Conservation (phyloP, 2,113 vertebrate genomes). For the Prunella fulvescens region DNA sequence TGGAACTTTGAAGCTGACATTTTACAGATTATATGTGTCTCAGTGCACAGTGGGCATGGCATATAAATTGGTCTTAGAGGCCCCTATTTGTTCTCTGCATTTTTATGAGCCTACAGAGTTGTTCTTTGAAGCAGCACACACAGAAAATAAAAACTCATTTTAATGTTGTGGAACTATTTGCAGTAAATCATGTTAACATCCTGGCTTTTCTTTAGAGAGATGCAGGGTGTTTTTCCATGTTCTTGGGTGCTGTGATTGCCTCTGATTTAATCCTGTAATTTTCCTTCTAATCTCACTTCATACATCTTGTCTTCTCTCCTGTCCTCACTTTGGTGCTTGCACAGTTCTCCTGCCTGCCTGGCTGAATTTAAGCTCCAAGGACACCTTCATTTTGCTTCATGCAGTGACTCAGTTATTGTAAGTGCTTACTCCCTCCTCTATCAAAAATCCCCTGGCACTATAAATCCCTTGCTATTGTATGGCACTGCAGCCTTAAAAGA, state of each 20-base stretch:
- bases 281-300: not conserved
- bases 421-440: not conserved
- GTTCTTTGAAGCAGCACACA: conserved; percentile 84
- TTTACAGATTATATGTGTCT: conserved; percentile 89
- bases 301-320: not conserved
- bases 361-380: not conserved
- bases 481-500: conserved; percentile 54
- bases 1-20: conserved; percentile 91
- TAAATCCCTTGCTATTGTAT: conserved; percentile 60
- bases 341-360: not conserved
- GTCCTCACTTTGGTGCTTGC: not conserved
- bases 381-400: conserved; percentile 24
- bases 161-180: conserved; percentile 80
- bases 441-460: conserved; percentile 59
- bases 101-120: conserved; percentile 85
- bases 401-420: conserved; percentile 16
- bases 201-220: conserved; percentile 59
- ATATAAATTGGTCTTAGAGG: conserved; percentile 84
- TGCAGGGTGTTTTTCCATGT: not conserved
- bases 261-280: not conserved
- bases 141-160: conserved; percentile 81
- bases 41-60: conserved; percentile 79
- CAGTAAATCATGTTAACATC: conserved; percentile 82
- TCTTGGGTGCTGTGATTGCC: not conserved
- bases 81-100: conserved; percentile 83